phyloP scores from a whole-genome alignment of 2,113 vertebrate species.

The Irena cyanogastra region DNA sequence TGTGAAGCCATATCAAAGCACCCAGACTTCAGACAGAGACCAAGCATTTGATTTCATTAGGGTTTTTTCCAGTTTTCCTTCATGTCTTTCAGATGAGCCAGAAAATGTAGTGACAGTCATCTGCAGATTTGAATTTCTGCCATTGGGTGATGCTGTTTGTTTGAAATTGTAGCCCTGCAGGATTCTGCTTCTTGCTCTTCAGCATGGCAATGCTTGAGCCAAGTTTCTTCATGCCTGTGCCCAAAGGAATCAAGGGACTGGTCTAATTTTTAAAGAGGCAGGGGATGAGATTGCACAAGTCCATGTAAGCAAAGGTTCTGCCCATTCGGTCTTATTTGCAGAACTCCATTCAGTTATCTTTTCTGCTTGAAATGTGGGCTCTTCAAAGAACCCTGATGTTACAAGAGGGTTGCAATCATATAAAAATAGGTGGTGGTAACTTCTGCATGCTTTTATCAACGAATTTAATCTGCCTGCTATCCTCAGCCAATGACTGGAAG shows the following conservation, averaged over 20 bases:
- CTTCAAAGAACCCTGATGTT: not conserved
- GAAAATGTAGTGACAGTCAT: not conserved
- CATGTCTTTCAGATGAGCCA: not conserved
- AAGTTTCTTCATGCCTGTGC: not conserved
- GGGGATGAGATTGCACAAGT: not conserved
- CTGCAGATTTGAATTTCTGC: conserved; percentile 14
- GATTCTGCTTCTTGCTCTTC: not conserved
- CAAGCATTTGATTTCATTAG: not conserved
- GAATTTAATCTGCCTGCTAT: not conserved
- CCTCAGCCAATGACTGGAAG: not conserved
- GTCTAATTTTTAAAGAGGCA: not conserved
- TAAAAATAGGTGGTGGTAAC: not conserved
- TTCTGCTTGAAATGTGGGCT: not conserved
- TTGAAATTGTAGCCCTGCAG: not conserved
- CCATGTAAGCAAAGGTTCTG: not conserved
- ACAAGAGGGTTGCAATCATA: not conserved
- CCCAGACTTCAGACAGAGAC: not conserved
- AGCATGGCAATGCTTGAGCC: not conserved
- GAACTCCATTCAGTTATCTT: not conserved
- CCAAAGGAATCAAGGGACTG: not conserved
- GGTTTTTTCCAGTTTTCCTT: not conserved
- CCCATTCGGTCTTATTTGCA: not conserved
- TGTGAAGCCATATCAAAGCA: not conserved
- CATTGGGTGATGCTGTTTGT: conserved; percentile 44
- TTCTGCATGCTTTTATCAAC: not conserved